Evolutionary conservation across 2,113 vertebrate genomes (phyloP), one percentile per base, ranked within the genome.

Genomic region (Syrmaticus mikado): DNA sequence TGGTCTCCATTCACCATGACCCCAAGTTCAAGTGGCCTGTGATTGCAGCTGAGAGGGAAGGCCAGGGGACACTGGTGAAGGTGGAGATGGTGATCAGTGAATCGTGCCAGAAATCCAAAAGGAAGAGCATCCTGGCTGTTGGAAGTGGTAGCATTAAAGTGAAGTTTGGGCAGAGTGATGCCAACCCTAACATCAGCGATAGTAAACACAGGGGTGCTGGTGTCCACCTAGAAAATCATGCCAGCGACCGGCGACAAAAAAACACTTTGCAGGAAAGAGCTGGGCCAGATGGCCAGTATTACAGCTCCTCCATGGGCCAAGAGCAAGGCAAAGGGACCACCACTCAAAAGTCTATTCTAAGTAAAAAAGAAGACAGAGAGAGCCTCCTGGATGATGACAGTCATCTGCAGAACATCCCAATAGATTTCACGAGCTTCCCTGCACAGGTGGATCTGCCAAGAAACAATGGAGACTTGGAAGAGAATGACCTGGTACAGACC

Each of bases 21-120:
- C 97, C 98, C 62, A 97, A 77, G 5, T 89, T 96, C 91, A 95
- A 87, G 83, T 98, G 98, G 98, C 98, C 98, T 0, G 24, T 97
- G 17, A 96, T 99, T 5, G 91, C 98, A 13, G 99, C 99, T 0
- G 98, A 98, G 81, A 97, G 98, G 0, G 98, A 99, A 82, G 99
- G 99, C 1, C 98, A 99, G 66, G 99, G 99, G 1, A 88, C 97
- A 0, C 97, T 99, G 87, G 97, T 99, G 48, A 98, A 94, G 93
- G 98, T 98, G 0, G 99, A 99, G 72, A 98, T 99, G 98, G 97
- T 98, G 25, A 99, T 99, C 94, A 98, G 98, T 1, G 98, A 99
- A 50, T 95, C 97, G 0, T 99, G 99, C 95, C 99, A 99, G 97
- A 99, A 99, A 71, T 98, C 98, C 60, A 99, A 98, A 90, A 97